Percentiles rank a stretch among this genome's conserved stretches.
Conservation (phyloP, 2,113 vertebrate genomes). For the Archilochus colubris region DNA sequence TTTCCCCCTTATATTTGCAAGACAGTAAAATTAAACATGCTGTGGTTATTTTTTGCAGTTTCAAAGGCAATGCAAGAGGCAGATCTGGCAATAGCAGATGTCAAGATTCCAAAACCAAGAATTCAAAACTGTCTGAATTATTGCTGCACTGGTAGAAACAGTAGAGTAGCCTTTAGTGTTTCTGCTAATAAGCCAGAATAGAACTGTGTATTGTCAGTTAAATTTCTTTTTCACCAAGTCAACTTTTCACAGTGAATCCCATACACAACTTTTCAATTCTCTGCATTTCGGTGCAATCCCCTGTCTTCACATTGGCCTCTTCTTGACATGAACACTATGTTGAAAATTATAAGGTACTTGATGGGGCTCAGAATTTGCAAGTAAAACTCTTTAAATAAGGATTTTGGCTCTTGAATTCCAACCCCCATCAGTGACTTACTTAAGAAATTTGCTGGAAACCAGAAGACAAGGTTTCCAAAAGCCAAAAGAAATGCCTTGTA, state of each 20-base stretch:
- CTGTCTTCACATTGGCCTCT: neutral
- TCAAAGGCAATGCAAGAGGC: constrained; percentile 62
- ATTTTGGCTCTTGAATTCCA: neutral
- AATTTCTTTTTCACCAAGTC: constrained; percentile 33
- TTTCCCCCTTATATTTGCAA: constrained; percentile 27
- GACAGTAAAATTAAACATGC: constrained; percentile 60
- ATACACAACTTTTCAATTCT: neutral
- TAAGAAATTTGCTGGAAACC: neutral
- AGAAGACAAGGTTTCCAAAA: neutral
- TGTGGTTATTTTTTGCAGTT: constrained; percentile 39
- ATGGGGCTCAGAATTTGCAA: neutral
- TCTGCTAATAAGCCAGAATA: constrained; percentile 37
- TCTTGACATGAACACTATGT: neutral
- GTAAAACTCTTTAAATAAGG: neutral
- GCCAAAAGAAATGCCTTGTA: neutral
- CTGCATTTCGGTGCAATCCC: neutral
- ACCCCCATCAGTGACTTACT: neutral
- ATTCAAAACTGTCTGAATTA: constrained; percentile 50
- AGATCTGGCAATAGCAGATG: constrained; percentile 38
- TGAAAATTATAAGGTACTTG: neutral
- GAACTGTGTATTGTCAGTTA: constrained; percentile 35
- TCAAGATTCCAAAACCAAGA: constrained; percentile 65
- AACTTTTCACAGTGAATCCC: constrained; percentile 7
- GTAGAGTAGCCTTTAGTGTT: constrained; percentile 14
- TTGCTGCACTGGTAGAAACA: constrained; percentile 41